Evolutionary conservation across 2,888 invertebrate species (phyloP).

Genomic region (Lobophora halterata): DNA sequence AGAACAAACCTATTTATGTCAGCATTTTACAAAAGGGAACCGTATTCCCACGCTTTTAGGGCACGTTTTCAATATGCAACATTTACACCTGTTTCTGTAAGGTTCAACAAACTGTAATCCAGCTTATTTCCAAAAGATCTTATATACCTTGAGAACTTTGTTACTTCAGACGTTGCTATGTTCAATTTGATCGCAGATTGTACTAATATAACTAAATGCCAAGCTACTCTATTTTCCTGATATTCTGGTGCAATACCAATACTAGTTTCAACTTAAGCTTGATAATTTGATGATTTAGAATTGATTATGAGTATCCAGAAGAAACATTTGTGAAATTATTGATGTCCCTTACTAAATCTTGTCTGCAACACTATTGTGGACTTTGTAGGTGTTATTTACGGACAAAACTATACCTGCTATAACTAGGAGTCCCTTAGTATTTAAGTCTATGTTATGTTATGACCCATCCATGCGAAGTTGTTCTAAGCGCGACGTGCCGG

Average conservation of each 20-base stretch:
- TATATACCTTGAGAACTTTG: slow-evolving; percentile 45
- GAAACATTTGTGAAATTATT: too few species aligned
- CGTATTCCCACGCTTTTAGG: slow-evolving; percentile 39
- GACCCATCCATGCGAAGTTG: too few species aligned
- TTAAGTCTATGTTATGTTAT: too few species aligned
- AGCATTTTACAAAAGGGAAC: slow-evolving; percentile 40
- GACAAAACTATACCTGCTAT: too few species aligned
- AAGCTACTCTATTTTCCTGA: slow-evolving; percentile 46
- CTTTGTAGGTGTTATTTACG: too few species aligned
- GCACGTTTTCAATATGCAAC: slow-evolving; percentile 40
- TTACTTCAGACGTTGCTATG: slow-evolving; percentile 53
- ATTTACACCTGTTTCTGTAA: slow-evolving; percentile 65
- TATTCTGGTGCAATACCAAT: slow-evolving; percentile 28
- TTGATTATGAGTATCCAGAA: too few species aligned
- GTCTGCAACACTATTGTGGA: too few species aligned
- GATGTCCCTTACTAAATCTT: too few species aligned
- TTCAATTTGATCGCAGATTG: slow-evolving; percentile 22
- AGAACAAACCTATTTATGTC: slow-evolving; percentile 48
- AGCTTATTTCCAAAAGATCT: slow-evolving; percentile 53
- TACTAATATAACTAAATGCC: slow-evolving; percentile 68
- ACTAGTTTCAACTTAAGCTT: too few species aligned
- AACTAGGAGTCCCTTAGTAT: too few species aligned
- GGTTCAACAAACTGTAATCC: slow-evolving; percentile 70
- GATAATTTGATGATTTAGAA: too few species aligned
- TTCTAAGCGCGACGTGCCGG: slow-evolving; percentile 6